These are phyloP conservation scores for Aphodius sticticus DNA, from an alignment of 2,888 invertebrate genomes.

Conservation along the genomic window DNA sequence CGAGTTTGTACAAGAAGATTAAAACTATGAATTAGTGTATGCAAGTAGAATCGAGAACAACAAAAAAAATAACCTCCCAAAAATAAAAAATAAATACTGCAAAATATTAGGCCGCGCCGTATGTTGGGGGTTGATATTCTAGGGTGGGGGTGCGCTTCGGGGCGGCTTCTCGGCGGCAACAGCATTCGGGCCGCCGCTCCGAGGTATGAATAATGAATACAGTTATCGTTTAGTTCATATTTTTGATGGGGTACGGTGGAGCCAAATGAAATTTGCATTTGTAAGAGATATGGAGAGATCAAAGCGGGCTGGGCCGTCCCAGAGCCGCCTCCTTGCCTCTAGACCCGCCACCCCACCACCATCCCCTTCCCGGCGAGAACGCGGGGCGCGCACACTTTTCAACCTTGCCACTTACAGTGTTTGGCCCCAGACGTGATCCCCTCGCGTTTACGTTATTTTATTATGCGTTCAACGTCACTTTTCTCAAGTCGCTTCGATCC, in stretches of 20 bases:
- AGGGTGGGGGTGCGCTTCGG: background rate
- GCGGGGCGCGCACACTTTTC: slow-evolving; percentile 31
- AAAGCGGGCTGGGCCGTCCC: slow-evolving; percentile 53
- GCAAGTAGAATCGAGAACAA: background rate
- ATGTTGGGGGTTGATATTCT: background rate
- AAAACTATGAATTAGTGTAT: background rate
- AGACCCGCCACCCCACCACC: slow-evolving; percentile 25
- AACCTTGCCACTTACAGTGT: slow-evolving; percentile 33
- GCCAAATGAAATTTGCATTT: slow-evolving; percentile 64
- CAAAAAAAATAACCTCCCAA: background rate
- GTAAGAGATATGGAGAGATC: slow-evolving; percentile 64
- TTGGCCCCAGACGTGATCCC: slow-evolving; percentile 25
- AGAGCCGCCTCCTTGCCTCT: slow-evolving; percentile 30
- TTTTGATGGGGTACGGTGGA: slow-evolving; percentile 64
- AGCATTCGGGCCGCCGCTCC: slow-evolving; percentile 48
- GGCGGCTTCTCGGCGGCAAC: background rate
- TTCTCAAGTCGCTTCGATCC: slow-evolving; percentile 11
- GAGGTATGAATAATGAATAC: slow-evolving; percentile 69
- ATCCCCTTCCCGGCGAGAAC: background rate
- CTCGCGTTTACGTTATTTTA: slow-evolving; percentile 23
- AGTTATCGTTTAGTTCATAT: slow-evolving; percentile 71
- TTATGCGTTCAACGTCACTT: slow-evolving; percentile 26
- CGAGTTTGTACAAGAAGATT: too few species aligned
- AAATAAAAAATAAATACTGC: background rate
- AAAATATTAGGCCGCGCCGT: background rate